Evolutionary conservation across 2,113 vertebrate species (phyloP), one percentile per base, ranked within the genome.

Genomic region (Pomatostomus ruficeps): DNA sequence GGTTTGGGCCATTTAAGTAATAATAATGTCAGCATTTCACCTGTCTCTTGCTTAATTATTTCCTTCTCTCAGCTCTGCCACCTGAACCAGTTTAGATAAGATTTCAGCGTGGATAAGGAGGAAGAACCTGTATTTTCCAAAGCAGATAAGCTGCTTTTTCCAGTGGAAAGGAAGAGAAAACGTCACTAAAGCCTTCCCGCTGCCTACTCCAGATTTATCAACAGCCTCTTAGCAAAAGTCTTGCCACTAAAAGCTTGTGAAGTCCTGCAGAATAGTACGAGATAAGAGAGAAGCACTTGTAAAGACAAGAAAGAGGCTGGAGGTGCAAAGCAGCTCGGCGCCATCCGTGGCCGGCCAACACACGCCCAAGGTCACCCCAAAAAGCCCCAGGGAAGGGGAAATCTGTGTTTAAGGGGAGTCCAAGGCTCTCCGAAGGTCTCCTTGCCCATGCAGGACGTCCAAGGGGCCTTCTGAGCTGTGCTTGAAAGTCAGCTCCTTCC

Each of bases 81-180:
- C 94, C 96, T 96, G 96, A 96, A 96, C 93, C 87, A 80, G 94
- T 95, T 97, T 88, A 96, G 97, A 97, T 97, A 97, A 97, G 97
- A 98, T 97, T 91, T 66, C 52, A 13, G 22, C 0, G 0, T 5
- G 62, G 97, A 96, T 98, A 97, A 96, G 86, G 86, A 97, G 66
- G 86, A 77, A 58, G 95, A 85, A 92, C 70, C 81, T 94, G 62
- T 55, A 82, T 91, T 96, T 54, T 93, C 46, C 4, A 4, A 73
- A 87, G 86, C 59, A 95, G 96, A 96, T 96, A 94, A 85, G 72
- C 33, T 2, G 16, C 52, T 76, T 82, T 96, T 55, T 62, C 54
- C 38, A 67, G 36, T 14, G 33, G 42, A 89, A 84, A 82, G 71
- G 57, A 83, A 52, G 59, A 91, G 87, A 94, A 72, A 17, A 46